Evolutionary conservation across 2,888 invertebrate species (phyloP).

Genomic region (Tetragnatha montana): DNA sequence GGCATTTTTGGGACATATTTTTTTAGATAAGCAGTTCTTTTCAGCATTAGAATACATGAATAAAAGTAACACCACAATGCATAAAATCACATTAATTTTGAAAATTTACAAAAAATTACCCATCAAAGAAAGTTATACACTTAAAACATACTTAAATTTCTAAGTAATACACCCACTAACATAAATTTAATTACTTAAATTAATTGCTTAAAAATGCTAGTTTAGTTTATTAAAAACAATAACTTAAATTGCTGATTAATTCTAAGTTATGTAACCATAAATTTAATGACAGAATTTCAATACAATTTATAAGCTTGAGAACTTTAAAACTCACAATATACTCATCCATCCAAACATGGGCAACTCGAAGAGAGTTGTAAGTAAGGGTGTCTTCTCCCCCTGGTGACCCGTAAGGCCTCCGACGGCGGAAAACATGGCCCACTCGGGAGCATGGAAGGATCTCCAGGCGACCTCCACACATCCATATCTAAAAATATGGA

Average conservation of each 20-base stretch:
- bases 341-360: conserved; percentile 97
- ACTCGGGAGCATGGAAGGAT: conserved; percentile 96
- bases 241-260: not conserved
- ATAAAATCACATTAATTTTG: too few relatives aligned
- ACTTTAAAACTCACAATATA: conserved; percentile 81
- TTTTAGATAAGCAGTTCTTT: too few relatives aligned
- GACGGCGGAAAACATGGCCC: conserved; percentile 94
- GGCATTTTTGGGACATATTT: too few relatives aligned
- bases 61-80: too few relatives aligned
- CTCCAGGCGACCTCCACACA: conserved; percentile 94
- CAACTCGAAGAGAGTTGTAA: conserved; percentile 92
- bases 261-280: not conserved
- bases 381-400: conserved; percentile 90
- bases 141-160: not conserved
- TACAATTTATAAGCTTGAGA: not conserved
- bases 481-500: conserved; percentile 85
- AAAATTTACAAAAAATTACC: too few relatives aligned
- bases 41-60: too few relatives aligned
- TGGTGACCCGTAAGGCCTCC: conserved; percentile 92
- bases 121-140: too few relatives aligned
- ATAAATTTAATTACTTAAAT: not conserved
- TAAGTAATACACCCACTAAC: not conserved
- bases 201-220: not conserved
- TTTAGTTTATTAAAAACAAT: not conserved
- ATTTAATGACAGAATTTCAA: not conserved